Base-by-base conservation (phyloP, 2,888 invertebrate species). In the Phanerotoma sp. region DNA sequence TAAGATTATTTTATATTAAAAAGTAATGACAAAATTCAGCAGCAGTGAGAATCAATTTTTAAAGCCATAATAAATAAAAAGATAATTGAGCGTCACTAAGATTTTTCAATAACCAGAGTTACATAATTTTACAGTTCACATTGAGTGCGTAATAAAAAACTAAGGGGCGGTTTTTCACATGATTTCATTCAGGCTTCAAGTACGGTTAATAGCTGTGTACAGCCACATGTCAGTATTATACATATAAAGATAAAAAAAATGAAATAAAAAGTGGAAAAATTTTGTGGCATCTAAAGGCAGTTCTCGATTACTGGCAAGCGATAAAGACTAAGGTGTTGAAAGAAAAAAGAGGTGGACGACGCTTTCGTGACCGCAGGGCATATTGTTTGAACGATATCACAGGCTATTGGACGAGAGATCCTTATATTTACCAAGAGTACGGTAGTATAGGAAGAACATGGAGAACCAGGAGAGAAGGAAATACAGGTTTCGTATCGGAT, bases 401-500 rank as follows among this genome's bases (percentile, higher is more conserved):
- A 56, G 15, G 45, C 16, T 33, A 21, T 35, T 51, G 38, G 10
- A 13, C 13, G 28, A 25, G 15, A 28, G 22, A 38, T 28, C 21
- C 25, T 37, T 48, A 37, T 47, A 32, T 38, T 22, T 37, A 44
- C 25, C 48, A 22, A 28, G 37, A 21, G 48, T 37, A 16, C 48
- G n/a, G 32, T 15, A 48, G 35, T 35, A 35, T n/a, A 13, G 48
- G 48, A n/a, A 22, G 37, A 38, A 15, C 28, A 30, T 44, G 28
- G 49, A 15, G 40, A 30, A 25, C 21, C 25, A 37, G 45, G 47
- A 55, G 45, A 41, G 45, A 51, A 32, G 54, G 45, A 55, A 62
- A 66, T 64, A 63, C 62, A 57, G 62, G 60, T 48, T 64, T 62
- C 56, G 63, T 63, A 67, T 66, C 65, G 64, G 62, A 62, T 67